Evolutionary conservation across 2,888 invertebrate species (phyloP), one percentile per base, ranked within the genome.

Genomic region (Pheosia tremula): DNA sequence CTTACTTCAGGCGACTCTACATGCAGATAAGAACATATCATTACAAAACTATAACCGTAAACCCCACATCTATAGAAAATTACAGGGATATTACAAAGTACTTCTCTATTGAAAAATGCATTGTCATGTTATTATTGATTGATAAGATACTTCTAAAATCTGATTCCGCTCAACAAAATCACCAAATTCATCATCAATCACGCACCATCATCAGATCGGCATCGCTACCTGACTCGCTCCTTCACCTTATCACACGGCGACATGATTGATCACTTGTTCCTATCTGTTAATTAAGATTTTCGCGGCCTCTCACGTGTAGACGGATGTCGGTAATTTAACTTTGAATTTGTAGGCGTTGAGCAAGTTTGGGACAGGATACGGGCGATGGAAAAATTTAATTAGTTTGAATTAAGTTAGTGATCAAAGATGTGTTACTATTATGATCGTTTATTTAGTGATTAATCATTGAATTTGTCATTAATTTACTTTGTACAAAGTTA

Each of bases 211-310:
- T 84, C 87, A 73, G 80, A 75, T 77, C 77, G 81, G 79, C 67
- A 69, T 75, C 79, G 77, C 81, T 87, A 87, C 87, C 85, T 85
- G 85, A 66, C 68, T 70, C 73, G 77, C 77, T 74, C 82, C 83
- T 82, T 67, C 78, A 76, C 79, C 88, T 89, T 90, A 90, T 90
- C 90, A 85, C 81, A 85, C 81, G 80, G 83, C 83, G 71, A 61
- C 69, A 83, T 89, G 91, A 92, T 82, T 82, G 87, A 93, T 88
- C 81, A 84, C 85, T 84, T 67, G 74, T 79, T 86, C 88, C 89
- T 91, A 91, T 93, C 93, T 90, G 90, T 92, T 93, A 93, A 93
- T 93, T 93, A 93, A 93, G 92, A 93, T 91, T 92, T 93, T 91
- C 90, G 88, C 92, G 84, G 85, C 81, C 82, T 85, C 87, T 87